These are phyloP conservation scores for Clarias gariepinus DNA, from an alignment of 2,113 vertebrate species.

Conservation along the genomic window DNA sequence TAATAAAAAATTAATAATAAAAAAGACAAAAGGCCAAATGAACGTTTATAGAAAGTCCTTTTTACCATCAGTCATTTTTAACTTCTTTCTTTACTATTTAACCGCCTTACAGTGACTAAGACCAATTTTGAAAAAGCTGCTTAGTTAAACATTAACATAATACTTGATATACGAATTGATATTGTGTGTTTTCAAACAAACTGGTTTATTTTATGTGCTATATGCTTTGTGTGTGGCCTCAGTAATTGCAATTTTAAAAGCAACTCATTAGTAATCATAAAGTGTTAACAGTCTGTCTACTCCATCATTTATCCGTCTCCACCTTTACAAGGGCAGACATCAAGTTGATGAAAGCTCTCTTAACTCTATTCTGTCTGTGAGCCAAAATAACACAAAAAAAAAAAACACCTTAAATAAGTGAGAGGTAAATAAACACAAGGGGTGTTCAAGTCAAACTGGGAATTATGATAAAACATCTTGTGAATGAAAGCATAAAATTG, in stretches of 20 bases:
- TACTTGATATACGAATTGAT: neutral
- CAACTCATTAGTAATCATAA: conserved; percentile 12
- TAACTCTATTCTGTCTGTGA: conserved; percentile 11
- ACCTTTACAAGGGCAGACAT: neutral
- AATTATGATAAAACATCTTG: too few relatives aligned
- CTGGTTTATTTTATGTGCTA: neutral
- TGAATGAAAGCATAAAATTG: too few relatives aligned
- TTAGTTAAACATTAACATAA: neutral
- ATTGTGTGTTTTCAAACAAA: neutral
- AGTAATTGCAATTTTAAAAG: conserved; percentile 9
- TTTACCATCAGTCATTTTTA: neutral
- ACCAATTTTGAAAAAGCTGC: neutral
- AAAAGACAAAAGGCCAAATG: neutral
- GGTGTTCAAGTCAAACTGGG: too few relatives aligned
- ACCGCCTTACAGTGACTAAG: neutral
- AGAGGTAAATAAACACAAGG: neutral
- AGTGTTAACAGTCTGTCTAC: conserved; percentile 27
- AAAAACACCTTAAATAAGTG: conserved; percentile 33
- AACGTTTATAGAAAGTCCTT: neutral
- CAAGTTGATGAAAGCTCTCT: conserved; percentile 22
- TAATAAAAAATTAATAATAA: neutral
- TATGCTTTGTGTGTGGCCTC: neutral
- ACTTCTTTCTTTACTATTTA: neutral
- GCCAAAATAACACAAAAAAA: conserved; percentile 37
- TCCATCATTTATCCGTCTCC: conserved; percentile 14